A percentile compares a stretch with the other conserved stretches of the same genome.
These are phyloP conservation scores for Galeopsomyia nigrocyanea DNA, from an alignment of 2,888 invertebrate species.

Conservation along the genomic window DNA sequence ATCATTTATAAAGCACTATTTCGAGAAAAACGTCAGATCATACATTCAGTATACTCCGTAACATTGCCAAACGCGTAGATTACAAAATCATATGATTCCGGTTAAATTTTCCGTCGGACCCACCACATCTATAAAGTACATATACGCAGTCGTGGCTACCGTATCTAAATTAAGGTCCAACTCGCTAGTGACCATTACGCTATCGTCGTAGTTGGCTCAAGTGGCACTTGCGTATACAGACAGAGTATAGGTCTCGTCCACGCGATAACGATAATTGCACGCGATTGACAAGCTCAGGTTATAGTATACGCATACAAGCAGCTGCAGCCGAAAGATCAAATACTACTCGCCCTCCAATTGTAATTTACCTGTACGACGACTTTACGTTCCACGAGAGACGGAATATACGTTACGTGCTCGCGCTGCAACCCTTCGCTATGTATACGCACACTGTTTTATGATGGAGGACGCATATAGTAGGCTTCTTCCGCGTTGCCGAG, in stretches of 20 bases:
- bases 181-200: slow-evolving; percentile 31
- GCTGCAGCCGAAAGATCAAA: slow-evolving; percentile 30
- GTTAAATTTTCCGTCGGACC: slow-evolving; percentile 31
- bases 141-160: slow-evolving; percentile 12
- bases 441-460: slow-evolving; percentile 18
- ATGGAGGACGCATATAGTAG: not conserved
- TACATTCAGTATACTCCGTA: too few relatives aligned
- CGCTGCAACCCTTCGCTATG: slow-evolving; percentile 25
- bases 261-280: slow-evolving; percentile 38
- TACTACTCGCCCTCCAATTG: slow-evolving; percentile 5
- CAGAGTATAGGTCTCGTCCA: slow-evolving; percentile 5
- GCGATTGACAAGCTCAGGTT: slow-evolving; percentile 38
- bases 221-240: slow-evolving; percentile 38
- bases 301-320: too few relatives aligned
- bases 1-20: too few relatives aligned
- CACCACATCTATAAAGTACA: slow-evolving; percentile 11
- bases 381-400: slow-evolving; percentile 9
- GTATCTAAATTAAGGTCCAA: slow-evolving; percentile 37
- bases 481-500: slow-evolving; percentile 16
- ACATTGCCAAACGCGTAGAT: too few relatives aligned
- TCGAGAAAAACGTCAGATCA: too few relatives aligned
- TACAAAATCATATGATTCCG: slow-evolving; percentile 23
- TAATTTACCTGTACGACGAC: slow-evolving; percentile 21
- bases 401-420: not conserved
- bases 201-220: slow-evolving; percentile 41